phyloP scores from a whole-genome alignment of 2,113 vertebrate species.

The Cephalopholis sonnerati region DNA sequence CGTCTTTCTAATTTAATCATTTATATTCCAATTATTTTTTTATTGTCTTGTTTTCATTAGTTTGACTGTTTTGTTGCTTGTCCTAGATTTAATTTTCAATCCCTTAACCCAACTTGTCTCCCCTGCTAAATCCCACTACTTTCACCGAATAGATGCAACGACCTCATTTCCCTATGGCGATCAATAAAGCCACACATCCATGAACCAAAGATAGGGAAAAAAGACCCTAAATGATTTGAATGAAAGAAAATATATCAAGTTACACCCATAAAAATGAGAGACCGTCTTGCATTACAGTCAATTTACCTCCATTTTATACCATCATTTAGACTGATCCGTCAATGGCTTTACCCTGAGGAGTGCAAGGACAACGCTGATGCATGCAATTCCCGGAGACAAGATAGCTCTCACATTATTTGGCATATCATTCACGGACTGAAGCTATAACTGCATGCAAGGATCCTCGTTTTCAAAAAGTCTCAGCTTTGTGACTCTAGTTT shows the following conservation, averaged over 20 bases:
- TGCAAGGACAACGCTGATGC: conserved; percentile 52
- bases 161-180: conserved; percentile 37
- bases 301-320: conserved; percentile 41
- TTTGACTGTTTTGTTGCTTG: conserved; percentile 6
- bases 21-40: conserved; percentile 6
- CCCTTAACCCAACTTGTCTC: neutral
- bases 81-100: conserved; percentile 18
- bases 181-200: conserved; percentile 46
- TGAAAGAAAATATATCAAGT: conserved; percentile 51
- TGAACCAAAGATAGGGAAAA: neutral
- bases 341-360: conserved; percentile 43
- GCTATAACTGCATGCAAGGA: neutral
- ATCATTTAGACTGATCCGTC: conserved; percentile 57
- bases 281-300: conserved; percentile 42
- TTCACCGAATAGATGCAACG: conserved; percentile 23
- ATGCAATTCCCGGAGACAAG: conserved; percentile 25
- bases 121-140: conserved; percentile 16
- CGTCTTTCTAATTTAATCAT: neutral
- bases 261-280: conserved; percentile 38
- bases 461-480: conserved; percentile 20
- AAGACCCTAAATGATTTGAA: conserved; percentile 20
- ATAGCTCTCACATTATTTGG: conserved; percentile 31
- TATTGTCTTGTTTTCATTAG: conserved; percentile 3
- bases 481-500: conserved; percentile 10
- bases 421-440: conserved; percentile 27